A percentile compares a stretch with the other conserved stretches of the same genome.
Evolutionary conservation across 2,888 invertebrate species (phyloP).

Genomic region (Electrophaes corylata): DNA sequence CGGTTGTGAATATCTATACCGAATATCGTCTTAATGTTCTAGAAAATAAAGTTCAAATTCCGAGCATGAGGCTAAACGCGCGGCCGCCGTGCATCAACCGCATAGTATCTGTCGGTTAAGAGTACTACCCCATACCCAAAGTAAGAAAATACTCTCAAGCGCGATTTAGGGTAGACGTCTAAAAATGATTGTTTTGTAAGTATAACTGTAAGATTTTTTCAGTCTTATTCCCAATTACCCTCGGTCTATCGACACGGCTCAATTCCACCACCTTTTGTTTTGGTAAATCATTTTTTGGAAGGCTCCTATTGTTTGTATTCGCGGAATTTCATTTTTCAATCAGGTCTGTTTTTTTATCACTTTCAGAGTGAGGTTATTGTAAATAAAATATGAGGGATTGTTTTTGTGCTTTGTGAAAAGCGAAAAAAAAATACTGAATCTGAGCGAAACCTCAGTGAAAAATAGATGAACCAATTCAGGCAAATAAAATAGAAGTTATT

Average conservation of each 20-base stretch:
- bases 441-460: neutral
- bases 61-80: too few species aligned
- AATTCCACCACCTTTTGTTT: constrained; percentile 31
- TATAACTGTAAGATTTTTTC: too few species aligned
- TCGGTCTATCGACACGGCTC: constrained; percentile 8
- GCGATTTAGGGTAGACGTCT: too few species aligned
- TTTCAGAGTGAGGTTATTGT: neutral
- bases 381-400: constrained; percentile 3
- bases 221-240: neutral
- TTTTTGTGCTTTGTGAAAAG: neutral
- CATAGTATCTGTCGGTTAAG: too few species aligned
- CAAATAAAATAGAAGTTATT: too few species aligned
- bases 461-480: neutral
- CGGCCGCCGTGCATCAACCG: too few species aligned
- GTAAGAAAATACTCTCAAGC: too few species aligned
- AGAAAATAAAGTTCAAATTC: too few species aligned
- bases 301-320: constrained; percentile 29
- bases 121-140: too few species aligned
- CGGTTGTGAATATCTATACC: too few species aligned
- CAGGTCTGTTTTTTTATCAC: neutral
- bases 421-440: neutral
- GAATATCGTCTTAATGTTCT: too few species aligned
- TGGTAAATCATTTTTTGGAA: constrained; percentile 26
- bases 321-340: constrained; percentile 14
- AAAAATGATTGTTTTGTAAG: too few species aligned